Conservation (phyloP, 2,888 invertebrate species). For the Myopa tessellatipennis region DNA sequence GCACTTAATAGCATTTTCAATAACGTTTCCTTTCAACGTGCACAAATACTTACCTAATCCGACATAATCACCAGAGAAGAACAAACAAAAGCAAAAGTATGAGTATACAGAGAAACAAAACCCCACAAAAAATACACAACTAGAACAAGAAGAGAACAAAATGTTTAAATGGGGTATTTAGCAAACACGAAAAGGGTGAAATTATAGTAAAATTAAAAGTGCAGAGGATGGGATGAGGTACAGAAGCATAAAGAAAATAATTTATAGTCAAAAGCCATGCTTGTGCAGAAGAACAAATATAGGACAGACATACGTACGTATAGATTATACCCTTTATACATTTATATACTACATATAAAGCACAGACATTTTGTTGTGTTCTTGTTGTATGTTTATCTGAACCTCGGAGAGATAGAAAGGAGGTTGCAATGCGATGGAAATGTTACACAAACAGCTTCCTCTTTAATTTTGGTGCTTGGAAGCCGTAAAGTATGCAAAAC, state of each 20-base stretch:
- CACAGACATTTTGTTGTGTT: too few relatives aligned
- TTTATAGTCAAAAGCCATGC: not conserved
- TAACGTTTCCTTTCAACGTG: not conserved
- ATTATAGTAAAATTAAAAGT: too few relatives aligned
- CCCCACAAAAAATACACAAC: not conserved
- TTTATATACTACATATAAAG: too few relatives aligned
- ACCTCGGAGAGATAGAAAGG: too few relatives aligned
- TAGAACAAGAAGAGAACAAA: not conserved
- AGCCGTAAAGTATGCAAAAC: too few relatives aligned
- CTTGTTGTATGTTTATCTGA: too few relatives aligned
- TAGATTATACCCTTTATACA: too few relatives aligned
- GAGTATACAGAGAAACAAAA: too few relatives aligned
- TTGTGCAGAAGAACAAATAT: not conserved
- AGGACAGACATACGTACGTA: too few relatives aligned
- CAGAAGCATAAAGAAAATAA: not conserved
- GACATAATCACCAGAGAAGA: not conserved
- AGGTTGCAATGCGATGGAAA: too few relatives aligned
- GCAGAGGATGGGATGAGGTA: not conserved
- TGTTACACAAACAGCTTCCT: too few relatives aligned
- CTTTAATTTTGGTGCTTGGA: too few relatives aligned
- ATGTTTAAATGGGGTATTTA: not conserved
- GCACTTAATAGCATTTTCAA: conserved; percentile 2
- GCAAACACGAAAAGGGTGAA: not conserved
- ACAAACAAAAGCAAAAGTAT: not conserved
- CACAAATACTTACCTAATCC: not conserved